Base-by-base conservation (phyloP, 2,888 invertebrate species). In the Epinotia ramella region DNA sequence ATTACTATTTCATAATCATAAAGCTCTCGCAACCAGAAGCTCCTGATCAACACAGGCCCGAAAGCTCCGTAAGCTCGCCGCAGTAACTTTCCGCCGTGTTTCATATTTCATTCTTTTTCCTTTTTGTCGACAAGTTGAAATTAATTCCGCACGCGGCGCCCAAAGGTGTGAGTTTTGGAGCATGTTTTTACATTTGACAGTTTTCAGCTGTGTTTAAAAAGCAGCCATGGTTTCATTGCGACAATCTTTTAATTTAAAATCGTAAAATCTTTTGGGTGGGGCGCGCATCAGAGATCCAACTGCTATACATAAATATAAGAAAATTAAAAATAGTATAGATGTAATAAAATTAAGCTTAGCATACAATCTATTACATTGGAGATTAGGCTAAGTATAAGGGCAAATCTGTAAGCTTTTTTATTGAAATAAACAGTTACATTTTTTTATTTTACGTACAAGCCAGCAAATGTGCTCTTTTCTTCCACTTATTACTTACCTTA, bases 61-160 rank as follows among this genome's bases (percentile, higher is more conserved):
- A 16, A 49, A 67, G 49, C 67, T 63, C 18, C 46, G 44, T 5
- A 56, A 71, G 64, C 44, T 4, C n/a, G 40, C 53, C 7, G 40
- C 40, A 1, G 40, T 40, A 74, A 78, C 77, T 77, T 69, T 56
- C 71, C 65, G 65, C 67, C 75, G 75, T 75, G 78, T 77, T 80
- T 79, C 79, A 77, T 79, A 79, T 80, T 80, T 78, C 62, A 73
- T 53, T 53, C 24, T 66, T 70, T 74, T 75, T 60, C 59, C 68
- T 75, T 79, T 79, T 78, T 78, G 60, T 66, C 65, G 24, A 73
- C 57, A 78, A 79, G 78, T 79, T 78, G 76, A 73, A 79, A 78
- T 78, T 77, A 75, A 79, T 78, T 78, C 79, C 65, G 68, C 79
- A 69, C 68, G 76, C 78, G 79, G 79, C 80, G 80, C 80, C 49